These are phyloP conservation scores for Onthophagus taurus DNA, from an alignment of 1,140 invertebrate genomes.

Conservation along the genomic window DNA sequence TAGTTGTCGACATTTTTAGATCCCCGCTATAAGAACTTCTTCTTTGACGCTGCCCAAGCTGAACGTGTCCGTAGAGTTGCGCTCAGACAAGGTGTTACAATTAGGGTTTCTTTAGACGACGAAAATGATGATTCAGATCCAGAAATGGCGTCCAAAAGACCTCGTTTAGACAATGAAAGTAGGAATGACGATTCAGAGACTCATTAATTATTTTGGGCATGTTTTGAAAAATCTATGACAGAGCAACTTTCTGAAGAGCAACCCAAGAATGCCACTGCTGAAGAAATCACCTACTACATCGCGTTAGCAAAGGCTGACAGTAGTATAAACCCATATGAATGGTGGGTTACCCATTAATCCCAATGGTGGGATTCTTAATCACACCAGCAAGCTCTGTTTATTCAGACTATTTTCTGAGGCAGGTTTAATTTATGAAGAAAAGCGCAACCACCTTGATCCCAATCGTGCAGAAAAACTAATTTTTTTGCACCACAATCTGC, in stretches of 20 bases:
- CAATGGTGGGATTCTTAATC: background rate
- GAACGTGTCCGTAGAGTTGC: background rate
- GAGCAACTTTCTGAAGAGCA: background rate
- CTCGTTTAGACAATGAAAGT: slow-evolving; percentile 2
- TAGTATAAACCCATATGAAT: slow-evolving; percentile 2
- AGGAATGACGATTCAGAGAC: background rate
- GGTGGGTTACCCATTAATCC: background rate
- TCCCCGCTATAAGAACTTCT: background rate
- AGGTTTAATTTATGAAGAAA: slow-evolving; percentile 1
- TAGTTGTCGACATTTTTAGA: background rate
- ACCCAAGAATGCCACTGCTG: background rate
- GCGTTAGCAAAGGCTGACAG: slow-evolving; percentile 1
- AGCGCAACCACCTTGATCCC: background rate
- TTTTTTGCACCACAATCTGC: slow-evolving; percentile 2
- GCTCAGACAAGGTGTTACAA: background rate
- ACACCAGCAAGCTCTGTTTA: slow-evolving; percentile 2
- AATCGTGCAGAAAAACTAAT: slow-evolving; percentile 4
- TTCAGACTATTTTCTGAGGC: slow-evolving; percentile 6
- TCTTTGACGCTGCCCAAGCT: slow-evolving; percentile 1
- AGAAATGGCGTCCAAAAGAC: background rate
- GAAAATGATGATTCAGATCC: slow-evolving; percentile 1
- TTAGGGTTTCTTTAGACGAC: slow-evolving; percentile 1
- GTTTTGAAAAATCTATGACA: background rate
- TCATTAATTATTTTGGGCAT: slow-evolving; percentile 2
- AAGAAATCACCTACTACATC: slow-evolving; percentile 1